A percentile compares a stretch with the other conserved stretches of the same genome.
These are phyloP conservation scores for Coptodon rendalli DNA, from an alignment of 2,113 vertebrate genomes.

Conservation along the genomic window DNA sequence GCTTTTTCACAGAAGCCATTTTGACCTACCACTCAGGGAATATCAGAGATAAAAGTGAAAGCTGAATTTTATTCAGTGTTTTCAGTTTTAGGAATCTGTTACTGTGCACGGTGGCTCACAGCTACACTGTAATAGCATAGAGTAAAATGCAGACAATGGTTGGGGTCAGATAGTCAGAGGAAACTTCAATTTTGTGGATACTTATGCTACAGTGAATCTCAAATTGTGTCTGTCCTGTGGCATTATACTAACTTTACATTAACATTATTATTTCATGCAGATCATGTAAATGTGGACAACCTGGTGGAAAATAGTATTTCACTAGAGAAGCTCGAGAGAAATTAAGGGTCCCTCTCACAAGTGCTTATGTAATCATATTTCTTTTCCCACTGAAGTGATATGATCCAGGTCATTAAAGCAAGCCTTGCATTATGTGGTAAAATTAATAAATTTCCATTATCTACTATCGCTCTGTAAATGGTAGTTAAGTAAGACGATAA, in stretches of 20 bases:
- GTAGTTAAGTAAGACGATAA: not conserved
- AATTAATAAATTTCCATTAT: not conserved
- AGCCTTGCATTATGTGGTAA: not conserved
- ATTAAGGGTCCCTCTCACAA: not conserved
- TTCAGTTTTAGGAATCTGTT: not conserved
- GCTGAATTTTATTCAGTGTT: not conserved
- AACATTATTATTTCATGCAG: not conserved
- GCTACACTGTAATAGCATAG: not conserved
- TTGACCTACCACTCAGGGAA: not conserved
- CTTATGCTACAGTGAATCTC: not conserved
- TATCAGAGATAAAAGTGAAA: not conserved
- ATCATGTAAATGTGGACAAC: not conserved
- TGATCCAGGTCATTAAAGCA: not conserved
- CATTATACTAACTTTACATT: not conserved
- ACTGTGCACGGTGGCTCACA: not conserved
- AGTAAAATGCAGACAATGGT: not conserved
- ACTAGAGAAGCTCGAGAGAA: not conserved
- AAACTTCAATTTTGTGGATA: not conserved
- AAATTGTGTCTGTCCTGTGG: too few species aligned
- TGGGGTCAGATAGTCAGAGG: not conserved
- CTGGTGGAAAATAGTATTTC: not conserved
- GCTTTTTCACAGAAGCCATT: not conserved
- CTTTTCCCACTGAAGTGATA: not conserved
- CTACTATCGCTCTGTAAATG: not conserved
- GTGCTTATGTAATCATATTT: not conserved